Base-by-base conservation (phyloP, 2,888 invertebrate genomes). In the Kryphioiulus occultus region DNA sequence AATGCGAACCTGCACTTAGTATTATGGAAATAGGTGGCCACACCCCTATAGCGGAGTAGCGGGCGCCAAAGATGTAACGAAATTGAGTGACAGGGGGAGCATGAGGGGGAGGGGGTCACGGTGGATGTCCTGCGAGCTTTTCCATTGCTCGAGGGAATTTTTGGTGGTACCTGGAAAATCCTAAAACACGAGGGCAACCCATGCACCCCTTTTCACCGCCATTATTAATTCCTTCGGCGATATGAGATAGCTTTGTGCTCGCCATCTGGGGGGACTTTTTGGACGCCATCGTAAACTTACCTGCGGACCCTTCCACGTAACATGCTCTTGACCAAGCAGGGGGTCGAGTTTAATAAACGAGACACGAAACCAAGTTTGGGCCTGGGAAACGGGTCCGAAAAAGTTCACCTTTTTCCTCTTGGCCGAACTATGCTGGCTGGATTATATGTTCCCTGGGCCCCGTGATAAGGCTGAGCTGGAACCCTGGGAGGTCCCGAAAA, bases 331-430 rank as follows among this genome's bases (percentile, higher is more conserved):
- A 26, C 68, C 68, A 26, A n/a, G 68, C 68, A 26, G 68, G 68
- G 68, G 68, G 68, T 68, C 68, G 68, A n/a, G 68, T 68, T 68
- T 68, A 68, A 68, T 68, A 68, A 68, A 68, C 68, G 68, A 68
- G 68, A 68, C 68, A 68, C 68, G 68, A 68, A 68, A 26, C 26
- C 0, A 68, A 68, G 68, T 68, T 68, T 68, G 68, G 68, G 68
- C 68, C 68, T 68, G 68, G 68, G 68, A 68, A 68, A 68, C 68
- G 26, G 68, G 68, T 68, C 68, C 68, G n/a, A 68, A 68, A 68
- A 26, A 2, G 10, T 10, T 2, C 10, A 2, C 0, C 12, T 26
- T 26, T 26, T 68, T 22, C 7, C 7, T 1, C 0, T 26, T 10
- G 7, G 0, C 68, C 26, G 22, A 22, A 59, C 59, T 22, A 59